Conservation (phyloP, 1,140 invertebrate genomes). For the Pemphigus obesinymphae region DNA sequence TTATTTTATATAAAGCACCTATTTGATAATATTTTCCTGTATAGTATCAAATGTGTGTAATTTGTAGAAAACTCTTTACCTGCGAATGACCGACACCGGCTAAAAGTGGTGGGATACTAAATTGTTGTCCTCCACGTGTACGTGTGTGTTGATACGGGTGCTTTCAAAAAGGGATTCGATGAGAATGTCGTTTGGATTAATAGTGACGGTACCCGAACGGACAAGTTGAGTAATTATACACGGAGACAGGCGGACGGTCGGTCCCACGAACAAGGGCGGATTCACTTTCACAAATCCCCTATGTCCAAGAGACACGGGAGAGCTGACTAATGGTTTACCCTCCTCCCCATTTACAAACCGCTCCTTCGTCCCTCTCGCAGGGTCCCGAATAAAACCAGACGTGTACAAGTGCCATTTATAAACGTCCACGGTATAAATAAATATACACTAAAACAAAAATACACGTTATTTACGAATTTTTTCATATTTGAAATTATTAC, state of each 20-base stretch:
- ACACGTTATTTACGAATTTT: slow-evolving; percentile 16
- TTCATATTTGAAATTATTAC: not conserved
- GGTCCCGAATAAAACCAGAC: slow-evolving; percentile 20
- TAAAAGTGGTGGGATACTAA: not conserved
- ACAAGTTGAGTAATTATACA: slow-evolving; percentile 35
- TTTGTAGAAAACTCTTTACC: no score
- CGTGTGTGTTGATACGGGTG: slow-evolving; percentile 1
- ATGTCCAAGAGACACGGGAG: not conserved
- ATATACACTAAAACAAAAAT: no score
- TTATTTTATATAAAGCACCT: no score
- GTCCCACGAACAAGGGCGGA: not conserved
- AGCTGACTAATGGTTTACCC: slow-evolving; percentile 29
- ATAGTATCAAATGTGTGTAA: no score
- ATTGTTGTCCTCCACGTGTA: not conserved
- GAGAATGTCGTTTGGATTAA: slow-evolving; percentile 38
- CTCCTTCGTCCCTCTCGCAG: no score
- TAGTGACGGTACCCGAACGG: slow-evolving; percentile 27
- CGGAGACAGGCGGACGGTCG: not conserved
- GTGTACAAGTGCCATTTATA: slow-evolving; percentile 31
- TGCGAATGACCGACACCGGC: not conserved
- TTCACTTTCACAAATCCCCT: slow-evolving; percentile 25
- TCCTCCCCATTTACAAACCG: not conserved
- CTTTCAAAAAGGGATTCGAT: slow-evolving; percentile 28
- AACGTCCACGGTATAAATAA: not conserved
- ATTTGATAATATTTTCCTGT: no score